These are phyloP conservation scores for Halictus rubicundus DNA, from an alignment of 1,140 invertebrate genomes.

Conservation along the genomic window DNA sequence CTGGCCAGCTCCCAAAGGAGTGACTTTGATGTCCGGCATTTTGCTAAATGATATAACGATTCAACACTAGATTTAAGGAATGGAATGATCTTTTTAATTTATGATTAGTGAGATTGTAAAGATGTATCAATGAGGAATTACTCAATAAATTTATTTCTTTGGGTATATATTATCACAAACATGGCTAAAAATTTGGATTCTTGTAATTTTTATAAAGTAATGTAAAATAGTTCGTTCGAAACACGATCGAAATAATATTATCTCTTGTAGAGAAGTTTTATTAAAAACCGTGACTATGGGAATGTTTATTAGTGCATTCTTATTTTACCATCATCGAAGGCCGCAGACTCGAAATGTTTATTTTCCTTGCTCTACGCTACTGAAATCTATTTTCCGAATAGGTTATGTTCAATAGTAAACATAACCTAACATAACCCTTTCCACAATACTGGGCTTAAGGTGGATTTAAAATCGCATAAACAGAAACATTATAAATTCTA, in stretches of 20 bases:
- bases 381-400: background rate
- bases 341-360: background rate
- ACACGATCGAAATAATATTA: background rate
- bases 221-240: no score
- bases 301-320: background rate
- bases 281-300: background rate
- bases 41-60: background rate
- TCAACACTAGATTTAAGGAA: no score
- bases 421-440: background rate
- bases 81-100: no score
- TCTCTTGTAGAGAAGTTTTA: background rate
- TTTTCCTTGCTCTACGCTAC: background rate
- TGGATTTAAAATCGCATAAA: background rate
- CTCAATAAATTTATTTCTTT: no score
- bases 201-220: no score
- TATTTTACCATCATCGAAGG: background rate
- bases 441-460: background rate
- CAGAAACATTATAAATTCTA: background rate
- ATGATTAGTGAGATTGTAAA: no score
- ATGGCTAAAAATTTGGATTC: no score
- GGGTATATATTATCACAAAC: no score
- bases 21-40: slow-evolving; percentile 95
- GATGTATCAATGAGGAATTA: no score
- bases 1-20: slow-evolving; percentile 94
- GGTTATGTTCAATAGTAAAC: background rate